These are phyloP conservation scores for Aegotheles bennettii DNA, from an alignment of 2,113 vertebrate genomes.

Conservation along the genomic window DNA sequence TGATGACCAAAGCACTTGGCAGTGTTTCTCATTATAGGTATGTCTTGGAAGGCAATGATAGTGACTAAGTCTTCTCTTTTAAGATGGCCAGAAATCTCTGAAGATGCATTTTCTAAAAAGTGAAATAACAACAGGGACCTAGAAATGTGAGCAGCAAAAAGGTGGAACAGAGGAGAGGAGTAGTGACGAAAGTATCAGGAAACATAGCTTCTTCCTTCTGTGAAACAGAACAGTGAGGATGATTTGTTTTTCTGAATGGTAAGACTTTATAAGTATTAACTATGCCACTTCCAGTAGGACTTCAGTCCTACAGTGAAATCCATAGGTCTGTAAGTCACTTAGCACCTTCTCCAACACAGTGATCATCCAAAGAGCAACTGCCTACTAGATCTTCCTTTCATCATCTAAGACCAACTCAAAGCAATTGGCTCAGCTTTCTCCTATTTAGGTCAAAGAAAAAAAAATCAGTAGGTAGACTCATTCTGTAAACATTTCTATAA, in stretches of 20 bases:
- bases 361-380: not conserved
- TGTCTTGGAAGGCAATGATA: too few relatives aligned
- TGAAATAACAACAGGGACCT: not conserved
- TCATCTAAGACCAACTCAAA: not conserved
- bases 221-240: not conserved
- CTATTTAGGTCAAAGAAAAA: not conserved
- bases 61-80: too few relatives aligned
- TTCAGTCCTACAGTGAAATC: not conserved
- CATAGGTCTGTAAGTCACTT: not conserved
- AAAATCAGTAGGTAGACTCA: not conserved
- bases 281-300: not conserved
- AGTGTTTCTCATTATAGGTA: too few relatives aligned
- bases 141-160: not conserved
- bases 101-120: not conserved
- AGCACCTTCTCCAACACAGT: not conserved
- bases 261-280: not conserved
- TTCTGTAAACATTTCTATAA: not conserved
- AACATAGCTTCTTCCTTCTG: accelerated
- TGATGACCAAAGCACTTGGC: not conserved
- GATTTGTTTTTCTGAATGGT: not conserved
- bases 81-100: not conserved
- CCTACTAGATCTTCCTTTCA: not conserved
- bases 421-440: not conserved
- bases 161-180: not conserved
- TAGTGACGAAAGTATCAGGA: not conserved